These are phyloP conservation scores for Gymnocephalus cernua DNA, from an alignment of 2,113 vertebrate genomes.

Conservation along the genomic window DNA sequence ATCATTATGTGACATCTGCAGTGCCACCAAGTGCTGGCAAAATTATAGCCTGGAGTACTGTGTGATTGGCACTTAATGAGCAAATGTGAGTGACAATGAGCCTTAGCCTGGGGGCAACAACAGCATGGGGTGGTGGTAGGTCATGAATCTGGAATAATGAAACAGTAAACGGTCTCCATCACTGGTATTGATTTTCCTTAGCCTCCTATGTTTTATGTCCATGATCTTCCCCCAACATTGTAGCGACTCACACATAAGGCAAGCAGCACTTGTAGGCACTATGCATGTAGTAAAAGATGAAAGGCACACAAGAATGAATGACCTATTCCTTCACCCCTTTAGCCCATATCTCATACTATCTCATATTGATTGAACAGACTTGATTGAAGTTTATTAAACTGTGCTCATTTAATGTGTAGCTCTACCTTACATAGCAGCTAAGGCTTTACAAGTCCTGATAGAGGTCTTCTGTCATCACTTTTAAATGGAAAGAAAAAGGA, in stretches of 20 bases:
- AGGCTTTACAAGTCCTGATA: constrained; percentile 38
- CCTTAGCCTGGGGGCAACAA: constrained; percentile 73
- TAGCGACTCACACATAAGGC: constrained; percentile 28
- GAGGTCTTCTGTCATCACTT: constrained; percentile 59
- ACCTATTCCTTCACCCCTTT: constrained; percentile 25
- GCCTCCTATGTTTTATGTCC: constrained; percentile 72
- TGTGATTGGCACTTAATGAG: constrained; percentile 85
- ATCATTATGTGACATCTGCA: constrained; percentile 78
- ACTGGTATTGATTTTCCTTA: constrained; percentile 77
- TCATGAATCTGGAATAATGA: constrained; percentile 82
- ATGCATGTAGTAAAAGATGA: constrained; percentile 36
- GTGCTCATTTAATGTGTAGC: constrained; percentile 36
- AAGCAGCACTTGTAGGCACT: constrained; percentile 30
- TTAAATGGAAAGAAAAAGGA: constrained; percentile 55
- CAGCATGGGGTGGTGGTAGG: constrained; percentile 71
- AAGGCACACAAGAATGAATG: constrained; percentile 25
- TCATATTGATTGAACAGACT: constrained; percentile 16
- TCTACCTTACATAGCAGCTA: constrained; percentile 14
- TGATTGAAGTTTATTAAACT: constrained; percentile 56
- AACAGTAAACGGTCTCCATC: constrained; percentile 80
- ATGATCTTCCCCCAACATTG: constrained; percentile 56
- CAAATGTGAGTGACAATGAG: constrained; percentile 82
- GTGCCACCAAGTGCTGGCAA: constrained; percentile 74
- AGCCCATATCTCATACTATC: constrained; percentile 28
- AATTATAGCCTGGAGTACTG: constrained; percentile 78